These are phyloP conservation scores for Jaculus jaculus DNA, from an alignment of 2,113 vertebrate genomes.

Conservation along the genomic window DNA sequence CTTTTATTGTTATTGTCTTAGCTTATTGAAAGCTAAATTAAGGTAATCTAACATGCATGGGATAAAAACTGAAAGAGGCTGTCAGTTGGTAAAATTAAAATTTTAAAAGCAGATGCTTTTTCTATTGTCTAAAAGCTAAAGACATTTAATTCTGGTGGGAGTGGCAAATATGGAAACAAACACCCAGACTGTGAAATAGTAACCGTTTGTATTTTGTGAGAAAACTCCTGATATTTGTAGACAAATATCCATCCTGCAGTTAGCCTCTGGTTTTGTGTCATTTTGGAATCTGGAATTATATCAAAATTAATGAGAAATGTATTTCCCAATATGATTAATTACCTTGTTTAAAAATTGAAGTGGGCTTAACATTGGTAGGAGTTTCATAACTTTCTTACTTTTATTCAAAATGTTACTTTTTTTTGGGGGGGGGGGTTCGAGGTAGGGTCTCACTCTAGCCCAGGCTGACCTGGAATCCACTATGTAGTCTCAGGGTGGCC, in stretches of 20 bases:
- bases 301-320: conserved; percentile 17
- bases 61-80: neutral
- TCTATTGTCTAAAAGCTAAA: neutral
- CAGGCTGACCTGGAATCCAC: too few relatives aligned
- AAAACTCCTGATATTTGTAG: neutral
- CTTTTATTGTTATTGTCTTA: neutral
- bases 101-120: neutral
- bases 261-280: neutral
- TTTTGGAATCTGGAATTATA: neutral
- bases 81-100: neutral
- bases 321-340: conserved; percentile 38
- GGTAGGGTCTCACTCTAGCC: too few relatives aligned
- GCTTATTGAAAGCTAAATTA: neutral
- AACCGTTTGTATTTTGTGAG: neutral
- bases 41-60: neutral
- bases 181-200: neutral
- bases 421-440: too few relatives aligned
- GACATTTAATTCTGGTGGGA: neutral
- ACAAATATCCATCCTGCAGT: neutral
- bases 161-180: neutral
- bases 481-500: too few relatives aligned
- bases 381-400: neutral
- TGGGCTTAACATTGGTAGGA: neutral
- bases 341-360: conserved; percentile 8
- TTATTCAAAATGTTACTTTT: neutral